phyloP scores from a whole-genome alignment of 2,888 invertebrate genomes.

The Apamea crenata region DNA sequence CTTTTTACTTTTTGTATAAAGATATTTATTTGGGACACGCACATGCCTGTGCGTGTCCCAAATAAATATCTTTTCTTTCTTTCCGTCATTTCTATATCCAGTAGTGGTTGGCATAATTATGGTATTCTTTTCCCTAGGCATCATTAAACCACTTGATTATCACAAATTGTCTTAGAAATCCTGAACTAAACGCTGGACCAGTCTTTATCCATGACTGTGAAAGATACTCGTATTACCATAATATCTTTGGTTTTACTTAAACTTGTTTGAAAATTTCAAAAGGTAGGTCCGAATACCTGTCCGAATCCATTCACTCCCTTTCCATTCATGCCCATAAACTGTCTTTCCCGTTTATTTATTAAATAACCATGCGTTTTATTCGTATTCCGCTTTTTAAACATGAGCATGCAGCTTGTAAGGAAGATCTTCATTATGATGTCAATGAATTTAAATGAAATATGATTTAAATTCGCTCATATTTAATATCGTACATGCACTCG shows the following conservation, averaged over 20 bases:
- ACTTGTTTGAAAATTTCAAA: conserved; percentile 14
- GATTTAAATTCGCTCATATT: conserved; percentile 60
- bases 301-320: conserved; percentile 7
- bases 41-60: too few relatives aligned
- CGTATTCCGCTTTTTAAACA: conserved; percentile 35
- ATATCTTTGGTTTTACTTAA: conserved; percentile 1
- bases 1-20: too few relatives aligned
- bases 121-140: background rate
- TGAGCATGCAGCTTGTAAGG: conserved; percentile 49
- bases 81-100: background rate
- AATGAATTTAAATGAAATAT: conserved; percentile 39
- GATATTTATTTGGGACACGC: too few relatives aligned
- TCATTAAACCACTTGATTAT: background rate
- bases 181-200: background rate
- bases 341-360: conserved; percentile 40
- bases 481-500: conserved; percentile 31
- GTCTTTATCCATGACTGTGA: background rate
- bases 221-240: background rate
- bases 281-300: conserved; percentile 7
- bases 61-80: background rate
- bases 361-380: conserved; percentile 43
- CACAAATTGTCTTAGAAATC: background rate
- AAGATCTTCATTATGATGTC: conserved; percentile 59
- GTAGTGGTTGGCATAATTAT: background rate
- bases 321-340: conserved; percentile 34